Conservation (phyloP, 2,113 vertebrate species). For the Aleadryas rufinucha region DNA sequence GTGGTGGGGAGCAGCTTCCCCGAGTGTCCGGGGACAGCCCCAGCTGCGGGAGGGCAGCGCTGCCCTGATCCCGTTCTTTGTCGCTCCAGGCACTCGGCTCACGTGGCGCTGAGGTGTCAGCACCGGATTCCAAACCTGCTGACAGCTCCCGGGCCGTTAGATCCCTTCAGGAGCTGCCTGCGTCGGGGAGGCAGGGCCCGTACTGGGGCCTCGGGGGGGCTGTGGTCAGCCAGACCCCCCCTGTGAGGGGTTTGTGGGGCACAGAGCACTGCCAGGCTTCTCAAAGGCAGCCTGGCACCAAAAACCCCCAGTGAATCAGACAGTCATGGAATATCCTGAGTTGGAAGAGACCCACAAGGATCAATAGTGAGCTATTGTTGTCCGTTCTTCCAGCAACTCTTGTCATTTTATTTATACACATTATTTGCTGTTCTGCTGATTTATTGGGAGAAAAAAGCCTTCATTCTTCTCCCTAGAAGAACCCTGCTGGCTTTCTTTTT, state of each 20-base stretch:
- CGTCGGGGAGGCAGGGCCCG: fast-evolving
- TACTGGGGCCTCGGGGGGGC: fast-evolving
- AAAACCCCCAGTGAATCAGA: neutral
- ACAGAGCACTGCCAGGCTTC: neutral
- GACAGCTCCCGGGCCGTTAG: neutral
- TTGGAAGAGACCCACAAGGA: neutral
- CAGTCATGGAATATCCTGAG: neutral
- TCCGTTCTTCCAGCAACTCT: neutral
- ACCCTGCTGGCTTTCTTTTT: neutral
- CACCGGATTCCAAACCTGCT: fast-evolving
- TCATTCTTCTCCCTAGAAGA: neutral
- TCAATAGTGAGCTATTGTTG: neutral
- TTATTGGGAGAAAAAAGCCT: neutral
- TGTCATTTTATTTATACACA: neutral
- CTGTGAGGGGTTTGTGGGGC: neutral
- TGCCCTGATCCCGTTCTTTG: neutral
- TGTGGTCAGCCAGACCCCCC: fast-evolving
- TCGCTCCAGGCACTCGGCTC: neutral
- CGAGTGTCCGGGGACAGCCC: fast-evolving
- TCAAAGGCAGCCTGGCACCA: neutral
- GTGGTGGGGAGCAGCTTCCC: neutral
- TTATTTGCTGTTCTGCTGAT: neutral
- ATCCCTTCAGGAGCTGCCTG: neutral
- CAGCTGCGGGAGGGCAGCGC: neutral
- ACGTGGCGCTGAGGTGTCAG: neutral